Evolutionary conservation across 2,113 vertebrate genomes (phyloP).

Genomic region (Leuciscus idus): DNA sequence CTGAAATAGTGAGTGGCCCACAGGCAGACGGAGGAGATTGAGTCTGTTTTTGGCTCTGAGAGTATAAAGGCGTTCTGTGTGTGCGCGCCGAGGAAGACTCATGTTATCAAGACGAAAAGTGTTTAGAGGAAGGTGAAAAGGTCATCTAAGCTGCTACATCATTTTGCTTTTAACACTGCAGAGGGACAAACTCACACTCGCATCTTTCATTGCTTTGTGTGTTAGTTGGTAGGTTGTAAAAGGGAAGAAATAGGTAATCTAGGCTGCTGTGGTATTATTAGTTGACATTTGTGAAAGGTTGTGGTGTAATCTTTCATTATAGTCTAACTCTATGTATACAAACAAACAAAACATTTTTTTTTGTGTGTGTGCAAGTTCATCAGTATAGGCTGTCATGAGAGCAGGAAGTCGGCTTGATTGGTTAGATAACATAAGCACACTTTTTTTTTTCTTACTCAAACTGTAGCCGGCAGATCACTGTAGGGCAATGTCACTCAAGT

Average conservation of each 20-base stretch:
- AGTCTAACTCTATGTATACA: not conserved
- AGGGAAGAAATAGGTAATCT: not conserved
- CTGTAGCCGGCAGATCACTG: constrained; percentile 8
- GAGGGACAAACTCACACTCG: not conserved
- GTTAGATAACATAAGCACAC: constrained; percentile 9
- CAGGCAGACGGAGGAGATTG: constrained; percentile 13
- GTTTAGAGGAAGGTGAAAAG: not conserved
- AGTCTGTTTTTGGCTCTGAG: constrained; percentile 46
- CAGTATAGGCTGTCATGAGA: not conserved
- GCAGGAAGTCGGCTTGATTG: not conserved
- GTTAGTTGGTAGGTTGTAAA: not conserved
- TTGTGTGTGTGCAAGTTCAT: not conserved
- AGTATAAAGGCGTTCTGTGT: constrained; percentile 39
- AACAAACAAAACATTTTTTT: not conserved
- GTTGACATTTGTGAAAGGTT: not conserved
- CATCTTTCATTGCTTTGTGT: not conserved
- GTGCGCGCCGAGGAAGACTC: not conserved
- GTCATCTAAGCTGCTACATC: not conserved
- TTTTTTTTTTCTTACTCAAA: constrained; percentile 2
- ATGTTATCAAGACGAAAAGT: constrained; percentile 18
- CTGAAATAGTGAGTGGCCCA: constrained; percentile 32
- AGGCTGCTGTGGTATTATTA: not conserved
- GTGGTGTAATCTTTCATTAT: not conserved
- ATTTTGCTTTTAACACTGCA: not conserved
- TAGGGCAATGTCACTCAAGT: constrained; percentile 14